phyloP scores from a whole-genome alignment of 1,140 invertebrate species.

The Bombus fervidus region DNA sequence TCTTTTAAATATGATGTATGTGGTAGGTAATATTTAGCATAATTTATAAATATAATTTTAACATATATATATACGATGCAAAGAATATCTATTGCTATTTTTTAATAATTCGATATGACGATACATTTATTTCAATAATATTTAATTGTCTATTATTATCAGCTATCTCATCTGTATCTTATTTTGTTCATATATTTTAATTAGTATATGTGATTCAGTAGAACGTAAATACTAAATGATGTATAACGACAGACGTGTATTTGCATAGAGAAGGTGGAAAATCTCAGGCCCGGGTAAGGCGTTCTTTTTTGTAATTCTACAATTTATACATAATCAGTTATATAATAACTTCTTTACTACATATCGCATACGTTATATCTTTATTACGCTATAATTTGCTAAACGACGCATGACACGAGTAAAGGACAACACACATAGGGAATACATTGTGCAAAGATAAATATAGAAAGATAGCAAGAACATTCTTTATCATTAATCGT shows the following conservation, averaged over 20 bases:
- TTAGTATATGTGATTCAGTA: neutral
- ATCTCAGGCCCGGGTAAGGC: neutral
- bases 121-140: no score
- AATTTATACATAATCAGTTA: neutral
- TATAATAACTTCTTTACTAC: slow-evolving; percentile 1
- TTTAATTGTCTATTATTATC: neutral
- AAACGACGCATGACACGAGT: neutral
- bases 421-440: neutral
- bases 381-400: slow-evolving; percentile 3
- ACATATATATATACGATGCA: no score
- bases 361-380: neutral
- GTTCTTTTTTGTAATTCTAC: no score
- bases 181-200: neutral
- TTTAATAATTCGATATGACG: no score
- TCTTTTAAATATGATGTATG: neutral
- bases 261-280: no score
- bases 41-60: neutral
- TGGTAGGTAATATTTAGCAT: neutral
- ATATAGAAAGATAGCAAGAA: neutral
- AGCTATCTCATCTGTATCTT: neutral
- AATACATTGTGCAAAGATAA: neutral
- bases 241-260: no score
- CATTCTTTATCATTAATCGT: neutral
- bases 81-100: no score
- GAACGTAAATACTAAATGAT: neutral